Conservation (phyloP, 1,140 invertebrate genomes). For the Augochlora pura region DNA sequence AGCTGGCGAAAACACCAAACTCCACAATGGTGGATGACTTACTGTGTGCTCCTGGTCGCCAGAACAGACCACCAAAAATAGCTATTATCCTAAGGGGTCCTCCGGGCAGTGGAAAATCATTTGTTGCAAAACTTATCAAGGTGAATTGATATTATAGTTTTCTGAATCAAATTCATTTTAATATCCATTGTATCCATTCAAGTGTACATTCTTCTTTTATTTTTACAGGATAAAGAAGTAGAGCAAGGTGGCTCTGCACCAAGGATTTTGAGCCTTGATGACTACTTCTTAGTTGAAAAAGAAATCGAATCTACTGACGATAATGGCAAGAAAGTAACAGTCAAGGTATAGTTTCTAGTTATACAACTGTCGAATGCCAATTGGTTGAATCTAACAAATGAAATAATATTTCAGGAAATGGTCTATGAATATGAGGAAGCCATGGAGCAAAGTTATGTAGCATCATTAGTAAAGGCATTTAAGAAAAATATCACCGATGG, state of each 20-base stretch:
- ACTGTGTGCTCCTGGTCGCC: conserved; percentile 86
- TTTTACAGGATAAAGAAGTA: conserved; percentile 86
- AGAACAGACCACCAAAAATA: conserved; percentile 89
- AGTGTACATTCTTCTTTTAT: neutral
- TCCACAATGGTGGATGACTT: conserved; percentile 90
- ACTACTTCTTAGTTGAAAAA: conserved; percentile 96
- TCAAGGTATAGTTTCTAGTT: conserved; percentile 79
- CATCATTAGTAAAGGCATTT: conserved; percentile 93
- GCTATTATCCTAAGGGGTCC: conserved; percentile 94
- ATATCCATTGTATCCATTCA: neutral
- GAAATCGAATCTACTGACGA: conserved; percentile 90
- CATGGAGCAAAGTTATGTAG: conserved; percentile 90
- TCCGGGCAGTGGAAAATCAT: conserved; percentile 94
- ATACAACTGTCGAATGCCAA: neutral
- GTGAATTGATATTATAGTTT: conserved; percentile 77
- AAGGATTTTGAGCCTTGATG: conserved; percentile 95
- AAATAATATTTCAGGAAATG: conserved; percentile 84
- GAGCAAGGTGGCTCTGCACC: conserved; percentile 89
- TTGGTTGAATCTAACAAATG: neutral
- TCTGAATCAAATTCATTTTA: neutral
- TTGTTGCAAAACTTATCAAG: conserved; percentile 93
- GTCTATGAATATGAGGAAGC: conserved; percentile 95
- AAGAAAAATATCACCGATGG: conserved; percentile 95
- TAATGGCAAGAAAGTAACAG: conserved; percentile 87
- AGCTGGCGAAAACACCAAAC: conserved; percentile 74